Conservation (phyloP, 2,113 vertebrate species). For the Colius striatus region DNA sequence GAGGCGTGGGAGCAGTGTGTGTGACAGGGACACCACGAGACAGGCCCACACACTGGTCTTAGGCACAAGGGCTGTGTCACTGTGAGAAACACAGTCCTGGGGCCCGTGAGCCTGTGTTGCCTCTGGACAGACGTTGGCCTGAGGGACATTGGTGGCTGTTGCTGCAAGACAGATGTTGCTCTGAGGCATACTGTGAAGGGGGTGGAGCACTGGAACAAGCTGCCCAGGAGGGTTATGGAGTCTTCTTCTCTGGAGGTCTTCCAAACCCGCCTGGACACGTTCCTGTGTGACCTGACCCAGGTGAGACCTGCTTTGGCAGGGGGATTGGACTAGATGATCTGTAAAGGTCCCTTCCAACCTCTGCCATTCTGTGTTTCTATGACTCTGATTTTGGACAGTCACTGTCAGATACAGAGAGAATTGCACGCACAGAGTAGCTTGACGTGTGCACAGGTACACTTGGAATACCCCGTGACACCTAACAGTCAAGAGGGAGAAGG, state of each 20-base stretch:
- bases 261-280: too few relatives aligned
- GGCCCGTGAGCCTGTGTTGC: fast-evolving
- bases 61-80: not conserved
- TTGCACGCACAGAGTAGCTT: fast-evolving
- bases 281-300: too few relatives aligned
- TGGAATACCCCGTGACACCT: fast-evolving
- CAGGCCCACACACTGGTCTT: not conserved
- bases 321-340: too few relatives aligned
- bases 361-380: too few relatives aligned
- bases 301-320: too few relatives aligned
- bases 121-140: not conserved
- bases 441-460: fast-evolving
- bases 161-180: not conserved
- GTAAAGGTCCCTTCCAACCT: too few relatives aligned
- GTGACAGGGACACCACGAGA: not conserved
- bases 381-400: not conserved
- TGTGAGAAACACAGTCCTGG: not conserved
- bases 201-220: too few relatives aligned
- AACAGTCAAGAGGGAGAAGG: not conserved
- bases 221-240: too few relatives aligned
- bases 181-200: not conserved
- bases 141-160: fast-evolving
- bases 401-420: not conserved
- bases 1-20: not conserved
- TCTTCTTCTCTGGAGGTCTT: too few relatives aligned